phyloP scores from a whole-genome alignment of 2,888 invertebrate species.

The Barypeithes pellucidus region DNA sequence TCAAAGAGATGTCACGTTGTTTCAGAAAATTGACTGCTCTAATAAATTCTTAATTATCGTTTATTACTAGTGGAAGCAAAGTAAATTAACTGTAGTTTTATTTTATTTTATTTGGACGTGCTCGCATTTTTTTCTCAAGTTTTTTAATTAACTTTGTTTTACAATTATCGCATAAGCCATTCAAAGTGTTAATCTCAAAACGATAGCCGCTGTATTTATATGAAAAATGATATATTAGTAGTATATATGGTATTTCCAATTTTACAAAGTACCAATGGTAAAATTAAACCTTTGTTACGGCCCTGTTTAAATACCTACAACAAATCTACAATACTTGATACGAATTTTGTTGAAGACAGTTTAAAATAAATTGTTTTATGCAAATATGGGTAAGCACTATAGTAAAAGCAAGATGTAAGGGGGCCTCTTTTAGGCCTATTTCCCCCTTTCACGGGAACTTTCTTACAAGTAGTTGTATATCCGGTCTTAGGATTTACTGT shows the following conservation, averaged over 20 bases:
- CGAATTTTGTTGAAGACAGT: constrained; percentile 46
- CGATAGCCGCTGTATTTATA: too few relatives aligned
- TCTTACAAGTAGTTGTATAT: constrained; percentile 51
- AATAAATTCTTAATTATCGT: neutral
- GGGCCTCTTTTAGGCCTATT: constrained; percentile 45
- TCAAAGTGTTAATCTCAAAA: too few relatives aligned
- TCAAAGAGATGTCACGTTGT: neutral
- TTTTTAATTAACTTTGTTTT: too few relatives aligned
- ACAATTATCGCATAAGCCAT: too few relatives aligned
- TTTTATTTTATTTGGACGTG: too few relatives aligned
- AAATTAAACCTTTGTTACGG: neutral
- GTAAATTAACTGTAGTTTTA: too few relatives aligned
- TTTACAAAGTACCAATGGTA: too few relatives aligned
- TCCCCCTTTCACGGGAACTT: constrained; percentile 49
- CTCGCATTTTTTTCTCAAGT: too few relatives aligned
- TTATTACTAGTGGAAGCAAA: too few relatives aligned
- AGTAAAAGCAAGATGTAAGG: constrained; percentile 46
- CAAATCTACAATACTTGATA: constrained; percentile 15
- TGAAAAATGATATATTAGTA: too few relatives aligned
- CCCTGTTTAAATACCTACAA: constrained; percentile 1
- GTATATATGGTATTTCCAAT: too few relatives aligned
- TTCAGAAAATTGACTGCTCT: neutral
- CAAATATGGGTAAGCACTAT: constrained; percentile 46
- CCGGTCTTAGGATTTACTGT: constrained; percentile 46
- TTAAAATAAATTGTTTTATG: constrained; percentile 54